Evolutionary conservation across 1,140 invertebrate genomes (phyloP).

Genomic region (Orius insidiosus): DNA sequence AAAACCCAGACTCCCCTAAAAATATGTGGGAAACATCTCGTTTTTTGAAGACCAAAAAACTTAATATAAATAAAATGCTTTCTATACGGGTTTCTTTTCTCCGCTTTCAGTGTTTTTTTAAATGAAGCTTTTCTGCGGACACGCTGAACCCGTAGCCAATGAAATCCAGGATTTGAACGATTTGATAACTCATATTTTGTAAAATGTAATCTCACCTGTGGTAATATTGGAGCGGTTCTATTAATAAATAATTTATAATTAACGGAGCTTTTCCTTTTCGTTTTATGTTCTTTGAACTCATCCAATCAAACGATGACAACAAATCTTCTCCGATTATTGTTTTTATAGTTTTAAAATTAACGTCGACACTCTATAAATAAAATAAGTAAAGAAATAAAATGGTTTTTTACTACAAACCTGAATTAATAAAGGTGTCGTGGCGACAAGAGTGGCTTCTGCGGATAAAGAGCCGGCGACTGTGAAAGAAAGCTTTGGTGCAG

Average conservation of each 20-base stretch:
- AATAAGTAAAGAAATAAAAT: not conserved
- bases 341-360: conserved; percentile 2
- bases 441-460: conserved; percentile 52
- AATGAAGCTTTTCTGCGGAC: too few relatives aligned
- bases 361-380: conserved; percentile 3
- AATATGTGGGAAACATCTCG: too few relatives aligned
- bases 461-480: conserved; percentile 54
- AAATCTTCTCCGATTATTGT: conserved; percentile 4
- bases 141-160: too few relatives aligned
- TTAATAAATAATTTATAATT: conserved; percentile 7
- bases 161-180: too few relatives aligned
- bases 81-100: too few relatives aligned
- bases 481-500: conserved; percentile 30
- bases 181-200: too few relatives aligned
- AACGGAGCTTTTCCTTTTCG: not conserved
- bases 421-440: conserved; percentile 55
- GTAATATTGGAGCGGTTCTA: conserved; percentile 8
- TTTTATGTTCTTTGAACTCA: not conserved
- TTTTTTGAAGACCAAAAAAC: too few relatives aligned
- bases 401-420: conserved; percentile 34
- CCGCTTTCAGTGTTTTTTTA: too few relatives aligned
- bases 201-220: conserved; percentile 6
- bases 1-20: too few relatives aligned
- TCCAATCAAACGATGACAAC: not conserved
- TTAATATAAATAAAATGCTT: too few relatives aligned